Evolutionary conservation across 2,797 vertebrate species (phyloP).

Genomic region (Phrynocephalus forsythii): DNA sequence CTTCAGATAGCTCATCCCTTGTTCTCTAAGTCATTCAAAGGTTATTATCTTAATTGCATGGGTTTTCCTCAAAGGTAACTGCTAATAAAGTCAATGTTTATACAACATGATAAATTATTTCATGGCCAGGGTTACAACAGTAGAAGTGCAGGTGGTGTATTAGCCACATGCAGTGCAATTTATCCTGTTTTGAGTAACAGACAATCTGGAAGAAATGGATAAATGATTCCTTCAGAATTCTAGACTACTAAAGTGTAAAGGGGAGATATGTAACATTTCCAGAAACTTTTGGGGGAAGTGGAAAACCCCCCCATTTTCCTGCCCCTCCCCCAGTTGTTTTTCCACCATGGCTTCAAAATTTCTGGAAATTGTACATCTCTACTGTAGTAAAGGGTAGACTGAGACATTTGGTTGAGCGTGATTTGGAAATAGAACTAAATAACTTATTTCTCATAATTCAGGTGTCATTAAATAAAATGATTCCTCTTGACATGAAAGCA

Average conservation of each 20-base stretch:
- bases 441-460: not conserved
- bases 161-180: conserved; percentile 30
- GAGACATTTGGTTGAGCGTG: conserved; percentile 58
- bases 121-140: conserved; percentile 13
- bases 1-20: not conserved
- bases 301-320: no score
- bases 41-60: conserved; percentile 43
- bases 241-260: conserved; percentile 45
- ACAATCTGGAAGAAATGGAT: conserved; percentile 63
- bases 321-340: no score
- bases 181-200: conserved; percentile 63
- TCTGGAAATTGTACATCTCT: no score
- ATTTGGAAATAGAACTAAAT: conserved; percentile 38
- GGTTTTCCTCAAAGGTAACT: conserved; percentile 49
- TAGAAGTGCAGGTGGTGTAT: conserved; percentile 57
- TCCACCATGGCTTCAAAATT: no score
- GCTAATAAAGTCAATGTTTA: conserved; percentile 53
- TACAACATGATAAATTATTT: conserved; percentile 48
- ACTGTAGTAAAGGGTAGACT: conserved; percentile 19
- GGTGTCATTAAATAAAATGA: not conserved
- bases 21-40: conserved; percentile 50
- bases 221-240: conserved; percentile 31
- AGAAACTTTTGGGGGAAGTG: no score
- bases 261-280: no score
- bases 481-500: no score